Evolutionary conservation across 2,797 vertebrate species (phyloP).

Genomic region (Darevskia nairensis): DNA sequence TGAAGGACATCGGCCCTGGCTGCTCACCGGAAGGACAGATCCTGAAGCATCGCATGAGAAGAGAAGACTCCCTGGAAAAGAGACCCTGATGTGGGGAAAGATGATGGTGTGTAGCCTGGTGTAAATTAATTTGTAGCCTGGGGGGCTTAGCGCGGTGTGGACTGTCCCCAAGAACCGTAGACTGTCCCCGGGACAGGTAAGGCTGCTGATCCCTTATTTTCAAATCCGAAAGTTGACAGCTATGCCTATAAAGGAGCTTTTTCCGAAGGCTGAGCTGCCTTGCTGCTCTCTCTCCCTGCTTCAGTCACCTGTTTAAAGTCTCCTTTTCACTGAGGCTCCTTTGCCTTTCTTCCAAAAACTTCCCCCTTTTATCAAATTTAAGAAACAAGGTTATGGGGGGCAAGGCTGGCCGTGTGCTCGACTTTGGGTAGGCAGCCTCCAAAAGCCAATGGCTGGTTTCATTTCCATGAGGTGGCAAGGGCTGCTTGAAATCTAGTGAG

Average conservation of each 20-base stretch:
- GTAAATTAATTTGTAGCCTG: too few species aligned
- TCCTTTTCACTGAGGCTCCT: neutral
- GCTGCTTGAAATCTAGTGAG: constrained; percentile 53
- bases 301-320: neutral
- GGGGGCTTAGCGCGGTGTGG: too few species aligned
- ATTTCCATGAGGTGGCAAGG: constrained; percentile 17
- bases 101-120: too few species aligned
- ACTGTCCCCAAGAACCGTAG: too few species aligned
- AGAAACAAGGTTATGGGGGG: neutral
- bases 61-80: too few species aligned
- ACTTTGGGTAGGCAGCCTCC: neutral
- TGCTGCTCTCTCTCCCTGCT: rapidly evolving
- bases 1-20: too few species aligned
- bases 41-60: too few species aligned
- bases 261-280: neutral
- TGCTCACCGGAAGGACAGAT: too few species aligned
- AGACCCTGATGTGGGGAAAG: too few species aligned
- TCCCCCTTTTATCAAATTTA: constrained; percentile 1
- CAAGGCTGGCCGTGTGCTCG: neutral
- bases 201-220: too few species aligned
- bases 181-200: too few species aligned
- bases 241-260: neutral
- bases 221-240: too few species aligned
- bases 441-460: neutral
- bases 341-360: constrained; percentile 10